A percentile compares a stretch with the other conserved stretches of the same genome.
phyloP scores from a whole-genome alignment of 2,888 invertebrate species.

The Drosophila quinaria region DNA sequence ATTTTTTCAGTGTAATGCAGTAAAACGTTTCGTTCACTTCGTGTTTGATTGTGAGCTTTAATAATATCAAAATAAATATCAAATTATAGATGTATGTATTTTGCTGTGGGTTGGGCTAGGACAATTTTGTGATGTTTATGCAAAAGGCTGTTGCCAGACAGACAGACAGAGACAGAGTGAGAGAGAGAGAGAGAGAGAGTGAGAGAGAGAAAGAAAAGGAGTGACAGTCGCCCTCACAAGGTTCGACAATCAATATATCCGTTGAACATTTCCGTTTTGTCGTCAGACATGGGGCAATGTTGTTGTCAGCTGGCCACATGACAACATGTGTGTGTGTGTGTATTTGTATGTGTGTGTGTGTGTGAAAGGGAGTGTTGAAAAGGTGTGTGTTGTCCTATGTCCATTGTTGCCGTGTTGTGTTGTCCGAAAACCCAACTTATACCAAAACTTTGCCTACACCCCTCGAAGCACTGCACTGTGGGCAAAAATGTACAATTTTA shows the following conservation, averaged over 20 bases:
- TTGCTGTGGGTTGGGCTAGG: constrained; percentile 2
- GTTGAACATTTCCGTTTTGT: constrained; percentile 77
- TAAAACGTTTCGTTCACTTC: no score
- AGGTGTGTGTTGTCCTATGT: constrained; percentile 62
- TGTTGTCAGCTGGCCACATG: constrained; percentile 61
- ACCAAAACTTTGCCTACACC: not conserved
- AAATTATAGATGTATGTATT: constrained; percentile 21
- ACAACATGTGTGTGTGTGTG: constrained; percentile 13
- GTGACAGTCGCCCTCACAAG: constrained; percentile 23
- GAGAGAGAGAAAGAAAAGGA: constrained; percentile 3
- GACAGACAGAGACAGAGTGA: not conserved
- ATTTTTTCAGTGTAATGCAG: no score
- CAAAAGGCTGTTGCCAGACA: constrained; percentile 30
- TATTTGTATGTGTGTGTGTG: no score
- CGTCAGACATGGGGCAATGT: constrained; percentile 47
- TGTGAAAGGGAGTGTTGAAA: constrained; percentile 35
- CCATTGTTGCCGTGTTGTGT: constrained; percentile 54
- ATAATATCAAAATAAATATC: constrained; percentile 52
- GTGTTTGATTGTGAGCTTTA: constrained; percentile 5
- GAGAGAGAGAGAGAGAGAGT: constrained; percentile 1
- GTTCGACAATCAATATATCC: constrained; percentile 80
- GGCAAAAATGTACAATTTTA: no score
- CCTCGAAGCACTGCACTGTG: constrained; percentile 4
- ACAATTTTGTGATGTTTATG: constrained; percentile 35
- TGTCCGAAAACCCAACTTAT: constrained; percentile 14